Percentiles rank a stretch among this genome's conserved stretches.
phyloP scores from a whole-genome alignment of 2,888 invertebrate species.

The Norana najaformis region DNA sequence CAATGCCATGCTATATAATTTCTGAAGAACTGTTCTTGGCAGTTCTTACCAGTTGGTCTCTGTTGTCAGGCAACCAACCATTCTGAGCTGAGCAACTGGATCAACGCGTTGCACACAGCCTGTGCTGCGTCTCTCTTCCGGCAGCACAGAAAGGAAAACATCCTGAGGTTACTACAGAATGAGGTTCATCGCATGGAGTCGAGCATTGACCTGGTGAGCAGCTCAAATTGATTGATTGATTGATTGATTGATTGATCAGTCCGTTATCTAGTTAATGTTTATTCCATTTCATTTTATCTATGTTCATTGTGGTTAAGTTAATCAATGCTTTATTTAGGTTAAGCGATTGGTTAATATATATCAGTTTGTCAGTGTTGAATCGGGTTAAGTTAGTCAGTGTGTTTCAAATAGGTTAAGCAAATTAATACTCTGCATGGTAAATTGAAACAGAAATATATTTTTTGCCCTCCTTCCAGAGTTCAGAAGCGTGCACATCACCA shows the following conservation, averaged over 20 bases:
- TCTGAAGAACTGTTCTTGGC: background rate
- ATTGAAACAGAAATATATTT: too few relatives aligned
- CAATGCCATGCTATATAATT: background rate
- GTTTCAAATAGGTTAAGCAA: too few relatives aligned
- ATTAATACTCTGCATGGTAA: too few relatives aligned
- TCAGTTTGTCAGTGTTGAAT: background rate
- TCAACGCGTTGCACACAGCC: conserved; percentile 26
- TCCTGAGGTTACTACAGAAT: conserved; percentile 26
- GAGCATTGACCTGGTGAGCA: conserved; percentile 31
- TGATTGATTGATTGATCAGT: too few relatives aligned
- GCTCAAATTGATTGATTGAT: too few relatives aligned
- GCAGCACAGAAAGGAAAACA: conserved; percentile 31
- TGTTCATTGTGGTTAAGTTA: too few relatives aligned
- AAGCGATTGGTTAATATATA: too few relatives aligned
- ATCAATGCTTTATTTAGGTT: background rate
- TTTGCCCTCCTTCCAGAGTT: too few relatives aligned
- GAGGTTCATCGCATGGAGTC: conserved; percentile 30
- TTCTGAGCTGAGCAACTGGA: conserved; percentile 27
- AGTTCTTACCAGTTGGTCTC: background rate
- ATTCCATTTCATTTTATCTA: too few relatives aligned
- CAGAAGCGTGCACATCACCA: too few relatives aligned
- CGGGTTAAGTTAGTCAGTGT: background rate
- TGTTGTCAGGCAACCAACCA: conserved; percentile 16
- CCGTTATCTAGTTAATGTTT: too few relatives aligned
- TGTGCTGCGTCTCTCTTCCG: conserved; percentile 28